A percentile compares a stretch with the other conserved stretches of the same genome.
These are phyloP conservation scores for Tamias sibiricus DNA, from an alignment of 2,113 vertebrate species.

Conservation along the genomic window DNA sequence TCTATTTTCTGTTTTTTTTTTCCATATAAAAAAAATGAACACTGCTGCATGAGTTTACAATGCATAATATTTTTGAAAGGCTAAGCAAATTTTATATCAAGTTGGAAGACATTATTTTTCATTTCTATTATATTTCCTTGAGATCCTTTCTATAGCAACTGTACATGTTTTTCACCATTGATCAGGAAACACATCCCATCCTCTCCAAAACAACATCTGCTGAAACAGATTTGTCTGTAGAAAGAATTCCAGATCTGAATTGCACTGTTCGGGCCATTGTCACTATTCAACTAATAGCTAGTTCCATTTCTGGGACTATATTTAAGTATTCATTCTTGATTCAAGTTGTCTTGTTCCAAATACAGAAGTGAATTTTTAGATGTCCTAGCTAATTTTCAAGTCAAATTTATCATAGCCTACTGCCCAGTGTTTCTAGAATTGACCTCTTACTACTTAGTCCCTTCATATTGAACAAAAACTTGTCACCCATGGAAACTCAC, in stretches of 20 bases:
- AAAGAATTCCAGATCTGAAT: constrained; percentile 74
- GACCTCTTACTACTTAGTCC: background rate
- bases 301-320: constrained; percentile 80
- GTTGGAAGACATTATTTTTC: background rate
- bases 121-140: background rate
- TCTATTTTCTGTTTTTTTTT: background rate
- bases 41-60: constrained; percentile 10
- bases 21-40: background rate
- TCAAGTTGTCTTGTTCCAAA: constrained; percentile 75
- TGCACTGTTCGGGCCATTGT: constrained; percentile 78
- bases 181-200: constrained; percentile 46
- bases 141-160: background rate
- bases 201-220: constrained; percentile 68
- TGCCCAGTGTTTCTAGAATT: constrained; percentile 7
- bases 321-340: constrained; percentile 80
- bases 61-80: background rate
- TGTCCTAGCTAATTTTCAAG: constrained; percentile 70
- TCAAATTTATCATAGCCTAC: constrained; percentile 56
- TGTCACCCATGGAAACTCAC: background rate
- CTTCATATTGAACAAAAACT: background rate
- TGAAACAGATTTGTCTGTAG: constrained; percentile 73
- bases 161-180: constrained; percentile 26
- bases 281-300: constrained; percentile 78
- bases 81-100: background rate
- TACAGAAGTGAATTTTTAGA: constrained; percentile 76